Base-by-base conservation (phyloP, 2,888 invertebrate genomes). In the Drosophila borealis region DNA sequence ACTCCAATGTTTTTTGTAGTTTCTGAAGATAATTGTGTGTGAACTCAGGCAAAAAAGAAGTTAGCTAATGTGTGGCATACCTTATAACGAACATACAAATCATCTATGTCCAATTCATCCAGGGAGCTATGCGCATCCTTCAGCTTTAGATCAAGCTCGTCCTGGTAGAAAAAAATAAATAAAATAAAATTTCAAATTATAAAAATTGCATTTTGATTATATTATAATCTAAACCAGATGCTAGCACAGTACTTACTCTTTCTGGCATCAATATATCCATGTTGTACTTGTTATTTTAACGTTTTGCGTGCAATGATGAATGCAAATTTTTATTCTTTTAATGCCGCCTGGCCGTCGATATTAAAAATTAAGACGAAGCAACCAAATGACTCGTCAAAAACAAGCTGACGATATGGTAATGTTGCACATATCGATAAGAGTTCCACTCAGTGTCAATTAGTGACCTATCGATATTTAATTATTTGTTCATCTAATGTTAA, bases 1-100 rank as follows among this genome's bases (percentile, higher is more conserved):
- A 99, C 92, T 99, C 99, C 25, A 99, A 93, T 93, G 98, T 98
- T 77, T 97, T 96, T 93, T 98, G 98, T 17, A 99, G 93, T 95
- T 98, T 99, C 97, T 98, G 48, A 74, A 53, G 25, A 13, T 8
- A 17, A 21, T 25, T n/a, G 2, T 10, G 13, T 50, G 13, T 36
- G 13, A 13, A 13, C 10, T 21, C 13, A 9, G 14, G 3, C 2
- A 33, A 36, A 44, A 2, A 2, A 0, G 3, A 4, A 13, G 2
- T 13, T 13, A 1, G 21, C n/a, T 25, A 14, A 6, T 41, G 8
- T 14, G 9, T 5, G 2, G 8, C 45, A 54, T 93, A 97, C 97
- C 95, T 98, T 99, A 90, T 97, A 98, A 93, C 98, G 98, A 13
- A 98, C 98, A 92, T 98, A 99, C 54, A 98, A 93, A 93, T 99